phyloP scores from a whole-genome alignment of 2,888 invertebrate genomes.

The Cecidostiba fungosa region DNA sequence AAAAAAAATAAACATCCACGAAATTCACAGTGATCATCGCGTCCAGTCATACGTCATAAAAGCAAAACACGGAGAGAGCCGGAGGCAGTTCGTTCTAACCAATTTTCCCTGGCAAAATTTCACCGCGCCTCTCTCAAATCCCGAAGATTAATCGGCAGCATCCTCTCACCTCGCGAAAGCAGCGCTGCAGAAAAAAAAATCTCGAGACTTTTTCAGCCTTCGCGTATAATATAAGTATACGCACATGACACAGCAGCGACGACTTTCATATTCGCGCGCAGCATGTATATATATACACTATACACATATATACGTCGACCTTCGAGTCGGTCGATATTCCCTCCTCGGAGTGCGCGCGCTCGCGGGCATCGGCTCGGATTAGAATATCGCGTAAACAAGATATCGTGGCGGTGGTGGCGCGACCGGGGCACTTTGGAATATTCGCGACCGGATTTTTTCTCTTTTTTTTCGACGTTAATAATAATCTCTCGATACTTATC shows the following conservation, averaged over 20 bases:
- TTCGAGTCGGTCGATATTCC: constrained; percentile 62
- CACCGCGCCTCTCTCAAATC: constrained; percentile 8
- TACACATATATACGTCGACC: constrained; percentile 18
- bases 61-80: neutral
- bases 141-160: neutral
- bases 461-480: neutral
- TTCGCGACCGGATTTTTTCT: constrained; percentile 23
- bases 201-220: constrained; percentile 13
- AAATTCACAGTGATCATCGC: neutral
- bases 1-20: neutral
- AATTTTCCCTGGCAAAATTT: constrained; percentile 22
- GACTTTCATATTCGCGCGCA: constrained; percentile 1
- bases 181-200: neutral
- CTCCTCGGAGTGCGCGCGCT: constrained; percentile 6
- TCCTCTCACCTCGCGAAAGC: constrained; percentile 22
- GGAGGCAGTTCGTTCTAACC: neutral
- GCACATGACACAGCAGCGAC: neutral
- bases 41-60: neutral
- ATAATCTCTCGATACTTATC: neutral
- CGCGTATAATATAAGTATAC: neutral
- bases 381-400: constrained; percentile 54
- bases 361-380: constrained; percentile 46
- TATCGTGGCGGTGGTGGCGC: constrained; percentile 2
- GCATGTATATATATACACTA: neutral
- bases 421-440: constrained; percentile 15